Base-by-base conservation (phyloP, 2,113 vertebrate genomes). In the Nycticryphes semicollaris region DNA sequence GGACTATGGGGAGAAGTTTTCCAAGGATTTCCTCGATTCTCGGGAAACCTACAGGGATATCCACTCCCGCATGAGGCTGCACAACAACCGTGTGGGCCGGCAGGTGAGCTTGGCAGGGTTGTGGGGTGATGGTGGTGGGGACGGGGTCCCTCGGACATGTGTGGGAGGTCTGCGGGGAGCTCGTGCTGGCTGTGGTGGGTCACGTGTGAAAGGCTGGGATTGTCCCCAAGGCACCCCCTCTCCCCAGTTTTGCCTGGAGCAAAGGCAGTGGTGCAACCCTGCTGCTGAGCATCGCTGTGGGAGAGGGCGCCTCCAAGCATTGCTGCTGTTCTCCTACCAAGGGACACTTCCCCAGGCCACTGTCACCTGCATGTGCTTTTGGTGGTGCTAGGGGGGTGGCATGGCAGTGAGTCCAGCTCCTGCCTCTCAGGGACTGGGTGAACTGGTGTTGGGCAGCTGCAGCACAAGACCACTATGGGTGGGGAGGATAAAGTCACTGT, bases 1-100 rank as follows among this genome's bases (percentile, higher is more conserved):
- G 98, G 99, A 99, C 93, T 99, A 99, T 50, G 99, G 99, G 69
- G 99, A 99, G 96, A 99, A 99, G 96, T 99, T 99, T 98, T 99
- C 99, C 63, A 98, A 99, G 95, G 99, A 99, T 93, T 99, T 99
- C 97, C 98, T 99, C 4, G 99, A 99, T 91, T 99, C 99, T 67
- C 98, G 99, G 18, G 99, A 99, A 97, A 99, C 98, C 90, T 99
- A 99, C 98, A 98, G 98, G 96, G 99, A 99, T 91, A 99, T 99
- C 97, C 99, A 99, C 57, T 99, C 99, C 3, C 98, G 99, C 28
- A 99, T 99, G 99, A 98, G 99, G 97, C 99, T 99, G 82, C 99
- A 99, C 97, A 99, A 99, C 97, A 99, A 99, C 94, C 98, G 98
- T 31, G 99, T 99, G 47, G 99, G 99, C 74, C 98, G 99, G 96